A percentile compares a stretch with the other conserved stretches of the same genome.
These are phyloP conservation scores for Carpatolechia fugitivella DNA, from an alignment of 2,888 invertebrate species.

Conservation along the genomic window DNA sequence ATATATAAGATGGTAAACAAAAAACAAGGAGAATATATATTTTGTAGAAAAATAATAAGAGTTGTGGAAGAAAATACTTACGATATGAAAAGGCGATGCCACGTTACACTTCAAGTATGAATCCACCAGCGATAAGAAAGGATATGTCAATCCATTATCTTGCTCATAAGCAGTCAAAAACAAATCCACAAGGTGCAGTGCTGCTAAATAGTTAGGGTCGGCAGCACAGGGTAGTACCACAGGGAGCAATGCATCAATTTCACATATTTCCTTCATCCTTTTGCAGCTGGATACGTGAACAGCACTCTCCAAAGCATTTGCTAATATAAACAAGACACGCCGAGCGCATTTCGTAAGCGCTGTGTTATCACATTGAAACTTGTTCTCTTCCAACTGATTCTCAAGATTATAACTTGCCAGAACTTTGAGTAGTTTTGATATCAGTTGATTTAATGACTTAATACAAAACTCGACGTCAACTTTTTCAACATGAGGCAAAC, in stretches of 20 bases:
- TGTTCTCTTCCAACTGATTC: constrained; percentile 42
- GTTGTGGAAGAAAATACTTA: constrained; percentile 56
- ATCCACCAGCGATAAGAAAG: constrained; percentile 70
- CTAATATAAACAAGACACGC: constrained; percentile 76
- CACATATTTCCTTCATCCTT: constrained; percentile 64
- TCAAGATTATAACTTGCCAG: constrained; percentile 54
- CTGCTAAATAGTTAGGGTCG: constrained; percentile 64
- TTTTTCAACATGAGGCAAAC: constrained; percentile 77
- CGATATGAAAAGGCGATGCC: constrained; percentile 83
- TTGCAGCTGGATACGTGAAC: constrained; percentile 77
- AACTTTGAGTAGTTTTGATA: constrained; percentile 44
- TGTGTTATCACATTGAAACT: constrained; percentile 52
- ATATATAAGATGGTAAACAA: constrained; percentile 30
- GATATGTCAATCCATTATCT: constrained; percentile 61
- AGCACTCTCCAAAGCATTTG: constrained; percentile 78
- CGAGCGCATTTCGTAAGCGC: constrained; percentile 53
- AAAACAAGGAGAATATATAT: neutral
- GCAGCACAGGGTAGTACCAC: constrained; percentile 64
- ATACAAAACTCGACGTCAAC: constrained; percentile 56
- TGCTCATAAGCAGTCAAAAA: constrained; percentile 71
- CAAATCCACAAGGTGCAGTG: constrained; percentile 77
- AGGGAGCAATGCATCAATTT: constrained; percentile 60
- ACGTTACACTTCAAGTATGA: constrained; percentile 80
- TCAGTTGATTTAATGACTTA: constrained; percentile 51
- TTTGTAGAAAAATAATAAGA: neutral